A percentile compares a stretch with the other conserved stretches of the same genome.
phyloP scores from a whole-genome alignment of 2,113 vertebrate genomes.

The Ochotona curzoniae region DNA sequence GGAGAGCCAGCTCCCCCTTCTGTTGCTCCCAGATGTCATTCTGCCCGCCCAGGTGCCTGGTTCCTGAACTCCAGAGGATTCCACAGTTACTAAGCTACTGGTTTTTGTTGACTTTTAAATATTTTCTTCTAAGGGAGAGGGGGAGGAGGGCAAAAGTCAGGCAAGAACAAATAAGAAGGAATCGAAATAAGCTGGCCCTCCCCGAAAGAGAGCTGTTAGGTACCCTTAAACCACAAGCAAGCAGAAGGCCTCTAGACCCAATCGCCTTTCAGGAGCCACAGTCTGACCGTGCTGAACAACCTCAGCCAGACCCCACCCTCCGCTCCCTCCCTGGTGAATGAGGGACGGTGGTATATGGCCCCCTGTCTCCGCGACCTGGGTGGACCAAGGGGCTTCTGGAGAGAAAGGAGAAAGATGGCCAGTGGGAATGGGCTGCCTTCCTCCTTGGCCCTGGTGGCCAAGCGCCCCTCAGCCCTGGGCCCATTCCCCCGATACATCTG shows the following conservation, averaged over 20 bases:
- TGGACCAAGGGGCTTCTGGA: constrained; percentile 11
- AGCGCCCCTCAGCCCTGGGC: constrained; percentile 79
- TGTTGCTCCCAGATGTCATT: constrained; percentile 73
- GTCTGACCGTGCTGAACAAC: constrained; percentile 9
- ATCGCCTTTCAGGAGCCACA: not conserved
- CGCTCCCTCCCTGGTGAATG: constrained; percentile 70
- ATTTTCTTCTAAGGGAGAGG: constrained; percentile 73
- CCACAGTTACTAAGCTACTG: constrained; percentile 83
- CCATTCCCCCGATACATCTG: constrained; percentile 90
- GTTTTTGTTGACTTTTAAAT: constrained; percentile 76
- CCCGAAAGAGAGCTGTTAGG: constrained; percentile 42
- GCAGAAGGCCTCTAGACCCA: not conserved
- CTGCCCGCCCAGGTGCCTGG: constrained; percentile 65
- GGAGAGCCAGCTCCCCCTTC: constrained; percentile 67
- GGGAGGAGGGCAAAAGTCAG: constrained; percentile 70
- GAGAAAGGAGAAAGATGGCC: constrained; percentile 77
- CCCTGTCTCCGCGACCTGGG: constrained; percentile 30
- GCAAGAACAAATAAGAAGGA: constrained; percentile 59
- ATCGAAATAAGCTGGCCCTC: constrained; percentile 63
- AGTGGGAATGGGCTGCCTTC: constrained; percentile 27
- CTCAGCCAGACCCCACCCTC: not conserved
- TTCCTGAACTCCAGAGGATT: constrained; percentile 75
- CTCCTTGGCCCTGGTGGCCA: constrained; percentile 22
- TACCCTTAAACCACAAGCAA: not conserved
- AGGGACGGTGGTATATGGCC: constrained; percentile 55